Evolutionary conservation across 2,888 invertebrate genomes (phyloP), one percentile per base, ranked within the genome.

Genomic region (Byasa hedistus): DNA sequence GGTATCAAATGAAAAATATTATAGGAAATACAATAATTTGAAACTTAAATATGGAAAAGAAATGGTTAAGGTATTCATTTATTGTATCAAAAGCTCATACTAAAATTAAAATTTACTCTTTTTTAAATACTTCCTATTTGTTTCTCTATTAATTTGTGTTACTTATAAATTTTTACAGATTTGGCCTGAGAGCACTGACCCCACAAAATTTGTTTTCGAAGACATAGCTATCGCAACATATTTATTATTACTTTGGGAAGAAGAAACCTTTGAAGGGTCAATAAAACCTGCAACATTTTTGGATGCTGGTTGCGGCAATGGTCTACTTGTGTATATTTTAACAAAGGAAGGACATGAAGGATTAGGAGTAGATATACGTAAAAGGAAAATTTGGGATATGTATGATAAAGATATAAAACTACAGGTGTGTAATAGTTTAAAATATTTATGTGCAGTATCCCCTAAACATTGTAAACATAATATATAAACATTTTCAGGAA

Each of bases 271-370:
- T 65, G 75, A 78, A 8, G 75, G 22, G 81, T n/a, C 84, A 77
- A 36, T 77, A 57, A 74, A 81, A 68, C 73, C 78, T 71, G 94
- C 94, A 76, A 93, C 92, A 3, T 99, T 99, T 93, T 94, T 98
- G 0, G 99, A 99, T 86, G 92, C 99, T 64, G 99, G 99, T 0
- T 99, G 99, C 93, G 99, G 99, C 0, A 99, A 99, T 92, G 99
- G 99, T 19, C 92, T 99, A 32, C 88, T 99, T 12, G 98, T 98
- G 2, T 95, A 97, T 82, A 95, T 99, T 72, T 91, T 99, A 19
- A 93, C 94, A 57, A 93, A 94, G 74, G 98, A 98, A 90, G 98
- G 98, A n/a, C 94, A 94, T 85, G 80, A 85, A 12, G 98, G 98
- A 19, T 86, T 94, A 69, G 98, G 98, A 2, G 93, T 97, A 72